phyloP scores from a whole-genome alignment of 1,140 invertebrate genomes.

The Drosophila sulfurigaster region DNA sequence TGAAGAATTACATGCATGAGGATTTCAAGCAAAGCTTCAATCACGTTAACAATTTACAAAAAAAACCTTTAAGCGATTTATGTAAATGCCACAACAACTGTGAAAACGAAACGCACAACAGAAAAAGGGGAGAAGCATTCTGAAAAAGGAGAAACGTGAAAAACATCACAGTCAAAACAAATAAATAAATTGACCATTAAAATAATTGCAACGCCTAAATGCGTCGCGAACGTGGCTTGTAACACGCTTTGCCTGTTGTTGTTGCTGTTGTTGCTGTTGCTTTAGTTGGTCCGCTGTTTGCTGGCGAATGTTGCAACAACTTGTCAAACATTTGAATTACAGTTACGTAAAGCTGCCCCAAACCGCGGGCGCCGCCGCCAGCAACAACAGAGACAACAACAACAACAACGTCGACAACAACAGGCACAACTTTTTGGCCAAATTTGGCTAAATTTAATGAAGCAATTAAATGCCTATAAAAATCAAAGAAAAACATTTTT shows the following conservation, averaged over 20 bases:
- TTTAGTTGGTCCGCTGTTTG: constrained; percentile 50
- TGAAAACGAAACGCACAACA: constrained; percentile 5
- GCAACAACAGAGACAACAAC: constrained; percentile 27
- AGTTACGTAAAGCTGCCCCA: constrained; percentile 72
- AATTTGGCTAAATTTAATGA: constrained; percentile 84
- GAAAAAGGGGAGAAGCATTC: constrained; percentile 56
- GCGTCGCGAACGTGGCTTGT: constrained; percentile 78
- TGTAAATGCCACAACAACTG: constrained; percentile 58
- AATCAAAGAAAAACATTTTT: constrained; percentile 49
- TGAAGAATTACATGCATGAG: constrained; percentile 40
- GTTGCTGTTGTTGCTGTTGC: constrained; percentile 37
- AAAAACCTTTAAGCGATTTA: constrained; percentile 49
- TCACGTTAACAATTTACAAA: constrained; percentile 61
- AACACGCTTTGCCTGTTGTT: constrained; percentile 70
- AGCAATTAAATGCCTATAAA: constrained; percentile 79
- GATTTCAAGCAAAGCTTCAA: constrained; percentile 67
- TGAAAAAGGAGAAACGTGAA: constrained; percentile 73
- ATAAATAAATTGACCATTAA: constrained; percentile 84
- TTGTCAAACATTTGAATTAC: constrained; percentile 84
- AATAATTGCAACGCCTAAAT: constrained; percentile 84
- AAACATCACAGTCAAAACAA: constrained; percentile 69
- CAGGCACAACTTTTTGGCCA: constrained; percentile 52
- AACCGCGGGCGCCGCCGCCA: constrained; percentile 36
- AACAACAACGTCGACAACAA: constrained; percentile 24
- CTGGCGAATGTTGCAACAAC: constrained; percentile 77